Base-by-base conservation (phyloP, 2,888 invertebrate genomes). In the Cataglyphis cursor region DNA sequence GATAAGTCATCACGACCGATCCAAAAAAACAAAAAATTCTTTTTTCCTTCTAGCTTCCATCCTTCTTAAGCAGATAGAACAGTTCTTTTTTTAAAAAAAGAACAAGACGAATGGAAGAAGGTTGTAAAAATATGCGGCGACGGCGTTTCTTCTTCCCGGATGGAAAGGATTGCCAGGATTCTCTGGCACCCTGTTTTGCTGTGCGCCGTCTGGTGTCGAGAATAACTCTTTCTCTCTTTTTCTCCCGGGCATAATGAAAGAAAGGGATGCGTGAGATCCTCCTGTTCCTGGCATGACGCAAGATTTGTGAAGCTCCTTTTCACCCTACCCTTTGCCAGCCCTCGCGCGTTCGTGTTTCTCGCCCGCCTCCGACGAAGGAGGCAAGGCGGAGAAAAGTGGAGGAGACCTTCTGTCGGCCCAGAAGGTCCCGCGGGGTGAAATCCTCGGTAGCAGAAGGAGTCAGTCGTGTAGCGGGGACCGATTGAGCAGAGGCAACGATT, bases 401-500 rank as follows among this genome's bases (percentile, higher is more conserved):
- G 83, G 6, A 83, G 84, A 83, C 86, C 88, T 89, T 89, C 89
- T 84, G 85, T 87, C 80, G 84, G 80, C 87, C 83, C 83, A 88
- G 84, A 89, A 89, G 89, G 85, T 87, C 87, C 85, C 62, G 78
- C 84, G 61, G 86, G 86, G 84, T 86, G 84, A 81, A 86, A 89
- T 86, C 83, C 59, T 87, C 82, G 85, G 75, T 82, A 88, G 87
- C 86, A 84, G 82, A 87, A 89, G 89, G 92, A 92, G 92, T 92
- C 91, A 92, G 92, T 92, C 91, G 92, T 90, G 91, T 80, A 91
- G 91, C 92, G 85, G 81, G 81, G 54, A 88, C 48, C 81, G 89
- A 88, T 80, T 80, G 78, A 80, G 72, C 44, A 80, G 35, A 59
- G 35, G 78, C 59, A 72, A 80, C 78, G 78, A 80, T 80, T 80